phyloP scores from a whole-genome alignment of 2,113 vertebrate species.

The Piaya cayana region DNA sequence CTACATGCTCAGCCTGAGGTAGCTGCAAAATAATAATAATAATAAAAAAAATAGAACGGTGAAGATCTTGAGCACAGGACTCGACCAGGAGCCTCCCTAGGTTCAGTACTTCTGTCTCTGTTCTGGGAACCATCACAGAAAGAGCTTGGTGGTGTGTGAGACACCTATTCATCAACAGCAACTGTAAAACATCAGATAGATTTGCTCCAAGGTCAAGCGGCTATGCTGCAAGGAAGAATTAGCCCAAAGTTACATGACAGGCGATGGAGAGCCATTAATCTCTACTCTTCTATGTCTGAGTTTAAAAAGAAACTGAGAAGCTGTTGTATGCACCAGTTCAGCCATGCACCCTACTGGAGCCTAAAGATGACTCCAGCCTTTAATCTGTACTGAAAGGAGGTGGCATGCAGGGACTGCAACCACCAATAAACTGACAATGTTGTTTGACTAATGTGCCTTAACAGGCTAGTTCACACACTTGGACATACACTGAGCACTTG shows the following conservation, averaged over 20 bases:
- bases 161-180: not conserved
- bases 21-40: not conserved
- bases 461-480: not conserved
- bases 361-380: conserved; percentile 75
- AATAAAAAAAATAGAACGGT: not conserved
- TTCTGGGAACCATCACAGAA: not conserved
- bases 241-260: not conserved
- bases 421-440: not conserved
- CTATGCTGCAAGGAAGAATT: not conserved
- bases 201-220: not conserved
- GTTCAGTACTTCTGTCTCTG: not conserved
- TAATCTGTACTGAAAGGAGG: conserved; percentile 71
- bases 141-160: not conserved
- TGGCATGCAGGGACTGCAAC: not conserved
- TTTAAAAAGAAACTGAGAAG: conserved; percentile 73
- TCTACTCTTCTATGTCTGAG: conserved; percentile 74
- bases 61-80: not conserved
- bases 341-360: conserved; percentile 72
- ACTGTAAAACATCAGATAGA: not conserved
- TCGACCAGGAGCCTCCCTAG: not conserved
- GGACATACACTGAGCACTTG: not conserved
- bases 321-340: conserved; percentile 76
- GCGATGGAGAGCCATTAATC: no score
- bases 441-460: not conserved
- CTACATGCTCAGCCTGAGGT: not conserved